phyloP scores from a whole-genome alignment of 2,888 invertebrate genomes.

The Heliconius sara region DNA sequence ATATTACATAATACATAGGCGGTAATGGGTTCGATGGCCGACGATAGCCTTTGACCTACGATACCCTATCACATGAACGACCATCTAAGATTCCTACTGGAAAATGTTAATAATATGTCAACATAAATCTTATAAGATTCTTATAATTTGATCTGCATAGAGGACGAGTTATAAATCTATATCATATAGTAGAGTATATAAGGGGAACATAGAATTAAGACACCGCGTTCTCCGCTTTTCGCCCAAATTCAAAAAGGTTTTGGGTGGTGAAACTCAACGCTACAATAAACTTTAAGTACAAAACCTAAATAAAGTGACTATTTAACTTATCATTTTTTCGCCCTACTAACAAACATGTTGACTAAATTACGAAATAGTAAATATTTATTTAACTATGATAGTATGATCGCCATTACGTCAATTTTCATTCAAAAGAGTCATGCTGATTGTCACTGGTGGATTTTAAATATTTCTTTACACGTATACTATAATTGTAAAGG shows the following conservation, averaged over 20 bases:
- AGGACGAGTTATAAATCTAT: too few relatives aligned
- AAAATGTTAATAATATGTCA: constrained; percentile 12
- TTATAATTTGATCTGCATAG: background rate
- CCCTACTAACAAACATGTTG: constrained; percentile 1
- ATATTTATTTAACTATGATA: constrained; percentile 20
- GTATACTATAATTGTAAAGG: too few relatives aligned
- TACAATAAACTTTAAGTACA: too few relatives aligned
- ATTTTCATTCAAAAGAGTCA: constrained; percentile 1
- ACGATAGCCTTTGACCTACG: constrained; percentile 52
- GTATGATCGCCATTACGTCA: background rate
- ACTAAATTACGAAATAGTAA: background rate
- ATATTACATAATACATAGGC: constrained; percentile 56
- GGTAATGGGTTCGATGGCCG: constrained; percentile 60
- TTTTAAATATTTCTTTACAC: background rate
- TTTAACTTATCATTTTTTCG: too few relatives aligned
- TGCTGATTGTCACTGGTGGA: background rate
- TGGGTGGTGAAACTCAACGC: background rate
- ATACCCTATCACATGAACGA: constrained; percentile 52
- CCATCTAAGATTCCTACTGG: constrained; percentile 58
- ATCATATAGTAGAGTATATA: too few relatives aligned
- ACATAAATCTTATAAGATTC: background rate
- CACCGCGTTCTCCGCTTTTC: too few relatives aligned
- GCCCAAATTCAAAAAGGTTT: too few relatives aligned
- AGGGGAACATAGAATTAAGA: too few relatives aligned
- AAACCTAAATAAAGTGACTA: too few relatives aligned